Base-by-base conservation (phyloP, 2,113 vertebrate species). In the Euleptes europaea region DNA sequence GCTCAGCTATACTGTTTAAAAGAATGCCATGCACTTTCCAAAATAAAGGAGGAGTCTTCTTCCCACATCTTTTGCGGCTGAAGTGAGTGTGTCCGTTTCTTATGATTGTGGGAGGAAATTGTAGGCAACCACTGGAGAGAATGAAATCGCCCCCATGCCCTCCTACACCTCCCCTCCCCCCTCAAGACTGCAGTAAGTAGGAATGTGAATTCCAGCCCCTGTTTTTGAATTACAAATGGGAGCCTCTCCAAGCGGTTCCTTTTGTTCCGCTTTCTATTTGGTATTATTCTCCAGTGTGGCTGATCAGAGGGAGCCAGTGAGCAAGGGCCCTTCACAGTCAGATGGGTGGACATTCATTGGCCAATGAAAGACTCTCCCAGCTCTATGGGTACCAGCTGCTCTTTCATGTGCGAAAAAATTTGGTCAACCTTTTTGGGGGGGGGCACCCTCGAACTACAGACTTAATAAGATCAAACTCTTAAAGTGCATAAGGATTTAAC, bases 191-290 rank as follows among this genome's bases (percentile, higher is more conserved):
- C 2, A 66, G 73, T 11, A 19, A 70, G 28, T 13, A 85, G 81
- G 86, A 82, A 89, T 79, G 74, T 33, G 83, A 78, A 47, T 73
- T 67, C 75, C 84, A 81, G 60, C 5, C 63, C 44, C 87, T 67
- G 75, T 80, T 80, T 85, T 83, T 71, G 86, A 89, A 90, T 84
- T 42, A 90, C 92, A 92, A 86, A 88, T 38, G 33, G 60, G 84
- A 90, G 66, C 38, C 14, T 42, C 67, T 63, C 74, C 73, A 78
- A 67, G 83, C 63, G 69, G 84, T 76, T 57, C 82, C 78, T 84
- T 92, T 75, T 78, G 84, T 90, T 57, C 49, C 28, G 44, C 78
- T 85, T 35, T 67, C 81, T 72, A 42, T 33, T 54, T 31, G 85
- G 82, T 42, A 92, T 84, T 90, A 83, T 86, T 66, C 75, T 23